Evolutionary conservation across 2,888 invertebrate genomes (phyloP), one percentile per base, ranked within the genome.

Genomic region (Lepidochitona cinerea): DNA sequence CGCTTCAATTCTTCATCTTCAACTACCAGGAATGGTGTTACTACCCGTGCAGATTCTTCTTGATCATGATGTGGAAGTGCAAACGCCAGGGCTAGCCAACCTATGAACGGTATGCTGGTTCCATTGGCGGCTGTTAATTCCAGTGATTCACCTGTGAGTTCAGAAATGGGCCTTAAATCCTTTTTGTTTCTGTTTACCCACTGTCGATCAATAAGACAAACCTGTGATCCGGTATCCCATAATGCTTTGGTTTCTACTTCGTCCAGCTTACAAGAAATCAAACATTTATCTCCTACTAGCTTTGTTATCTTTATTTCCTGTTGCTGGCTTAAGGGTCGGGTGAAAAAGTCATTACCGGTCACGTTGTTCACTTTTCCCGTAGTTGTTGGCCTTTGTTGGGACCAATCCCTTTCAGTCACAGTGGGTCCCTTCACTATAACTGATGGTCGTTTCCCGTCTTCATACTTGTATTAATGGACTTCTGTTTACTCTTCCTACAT

Each of bases 171-270:
- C 33, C 70, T 4, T 14, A 70, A 18, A 6, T 23, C 35, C 29
- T 33, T 53, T 18, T 53, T 54, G 18, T 36, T 49, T 4, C 33
- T 26, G 4, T 33, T 6, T 32, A 70, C 1, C 54, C 53, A 70
- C 7, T 33, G 14, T 33, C 41, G 7, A 18, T 52, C 33, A 6
- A 70, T 29, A 2, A 70, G 35, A 1, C 52, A 32, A 1, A 54
- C 70, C 41, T 70, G 70, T 18, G 52, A 26, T 32, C 52, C 49
- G 3, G 69, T 69, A 33, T 70, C 70, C 70, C 70, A 70, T 33
- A 70, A n/a, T 7, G 70, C 70, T 49, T 14, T 35, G 5, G 52
- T 32, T 33, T 53, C 53, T 7, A 53, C 32, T 23, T 54, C 70
- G 53, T 70, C 53, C 35, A 70, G 33, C 12, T 29, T 26, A 29